Conservation (phyloP, 2,113 vertebrate genomes). For the Phalacrocorax brasilianus region DNA sequence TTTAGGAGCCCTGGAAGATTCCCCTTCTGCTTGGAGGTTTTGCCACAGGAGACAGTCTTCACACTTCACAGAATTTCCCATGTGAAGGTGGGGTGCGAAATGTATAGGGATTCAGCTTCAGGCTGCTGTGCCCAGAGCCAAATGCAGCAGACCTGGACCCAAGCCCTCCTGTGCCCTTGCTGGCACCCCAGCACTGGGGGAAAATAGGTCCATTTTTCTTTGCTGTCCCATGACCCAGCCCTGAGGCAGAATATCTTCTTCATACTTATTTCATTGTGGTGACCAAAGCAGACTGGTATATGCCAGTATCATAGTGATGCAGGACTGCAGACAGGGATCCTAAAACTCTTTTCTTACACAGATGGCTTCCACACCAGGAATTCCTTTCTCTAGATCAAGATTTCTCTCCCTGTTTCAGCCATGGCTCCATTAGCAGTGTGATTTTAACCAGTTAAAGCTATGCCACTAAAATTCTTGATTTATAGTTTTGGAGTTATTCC, state of each 20-base stretch:
- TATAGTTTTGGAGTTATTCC: slow-evolving; percentile 25
- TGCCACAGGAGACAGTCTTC: neutral
- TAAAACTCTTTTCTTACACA: neutral
- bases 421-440: neutral
- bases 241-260: neutral
- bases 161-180: neutral
- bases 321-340: neutral
- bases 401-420: neutral
- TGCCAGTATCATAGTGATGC: neutral
- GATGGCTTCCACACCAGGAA: neutral
- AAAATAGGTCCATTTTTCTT: neutral
- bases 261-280: neutral
- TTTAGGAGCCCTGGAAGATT: neutral
- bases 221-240: neutral
- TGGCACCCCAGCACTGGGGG: neutral
- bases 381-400: neutral
- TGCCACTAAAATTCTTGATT: neutral
- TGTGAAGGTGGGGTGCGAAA: neutral
- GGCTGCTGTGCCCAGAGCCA: neutral
- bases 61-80: neutral
- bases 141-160: accelerated
- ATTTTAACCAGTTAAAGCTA: neutral
- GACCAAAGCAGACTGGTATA: neutral
- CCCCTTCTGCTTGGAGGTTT: accelerated
- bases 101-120: neutral